Conservation (phyloP, 2,888 invertebrate species). For the Crossocerus cetratus region DNA sequence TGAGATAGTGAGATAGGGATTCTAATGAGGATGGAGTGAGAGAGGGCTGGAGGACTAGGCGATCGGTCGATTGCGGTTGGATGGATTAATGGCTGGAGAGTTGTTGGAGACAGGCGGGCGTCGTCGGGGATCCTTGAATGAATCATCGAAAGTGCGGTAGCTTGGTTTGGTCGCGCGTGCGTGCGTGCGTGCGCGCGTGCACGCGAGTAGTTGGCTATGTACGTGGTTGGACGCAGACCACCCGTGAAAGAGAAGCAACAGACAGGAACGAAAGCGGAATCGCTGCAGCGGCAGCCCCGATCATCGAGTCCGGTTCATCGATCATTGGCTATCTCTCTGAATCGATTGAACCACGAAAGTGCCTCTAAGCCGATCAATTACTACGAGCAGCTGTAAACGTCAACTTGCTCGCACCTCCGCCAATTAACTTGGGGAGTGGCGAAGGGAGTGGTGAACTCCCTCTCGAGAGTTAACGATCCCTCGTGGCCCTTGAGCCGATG, state of each 20-base stretch:
- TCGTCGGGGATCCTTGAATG: conserved; percentile 39
- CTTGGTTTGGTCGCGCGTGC: conserved; percentile 39
- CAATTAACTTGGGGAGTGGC: conserved; percentile 35
- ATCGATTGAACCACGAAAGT: conserved; percentile 10
- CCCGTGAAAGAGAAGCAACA: conserved; percentile 21
- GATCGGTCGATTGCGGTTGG: neutral
- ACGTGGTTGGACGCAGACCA: conserved; percentile 32
- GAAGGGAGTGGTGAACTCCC: neutral
- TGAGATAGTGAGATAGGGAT: no score
- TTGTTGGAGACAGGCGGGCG: conserved; percentile 41
- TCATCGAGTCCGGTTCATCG: conserved; percentile 22
- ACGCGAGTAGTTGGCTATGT: neutral
- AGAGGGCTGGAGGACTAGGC: no score
- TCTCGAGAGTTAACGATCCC: neutral
- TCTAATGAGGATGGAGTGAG: no score
- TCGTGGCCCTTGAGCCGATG: neutral
- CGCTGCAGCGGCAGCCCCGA: neutral
- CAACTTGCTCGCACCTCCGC: conserved; percentile 30
- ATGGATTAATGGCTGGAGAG: conserved; percentile 42
- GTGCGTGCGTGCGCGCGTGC: conserved; percentile 19
- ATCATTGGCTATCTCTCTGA: conserved; percentile 37
- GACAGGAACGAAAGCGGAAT: no score
- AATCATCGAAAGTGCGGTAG: conserved; percentile 58
- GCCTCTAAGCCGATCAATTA: conserved; percentile 25
- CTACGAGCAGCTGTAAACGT: neutral